A percentile compares a stretch with the other conserved stretches of the same genome.
These are phyloP conservation scores for Podarcis muralis DNA, from an alignment of 2,113 vertebrate genomes.

Conservation along the genomic window DNA sequence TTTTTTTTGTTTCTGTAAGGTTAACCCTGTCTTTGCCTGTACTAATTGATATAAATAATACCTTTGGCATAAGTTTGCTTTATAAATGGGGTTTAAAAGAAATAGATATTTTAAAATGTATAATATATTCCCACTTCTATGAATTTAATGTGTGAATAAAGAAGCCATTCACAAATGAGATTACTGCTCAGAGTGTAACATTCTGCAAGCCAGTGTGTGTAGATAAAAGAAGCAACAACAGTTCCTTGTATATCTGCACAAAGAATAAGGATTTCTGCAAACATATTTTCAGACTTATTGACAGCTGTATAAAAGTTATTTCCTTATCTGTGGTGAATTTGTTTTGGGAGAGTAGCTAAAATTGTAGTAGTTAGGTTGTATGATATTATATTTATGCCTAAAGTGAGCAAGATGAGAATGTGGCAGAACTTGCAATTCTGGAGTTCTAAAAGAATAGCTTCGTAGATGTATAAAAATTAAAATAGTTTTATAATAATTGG, in stretches of 20 bases:
- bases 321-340: neutral
- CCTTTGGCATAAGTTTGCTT: neutral
- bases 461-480: neutral
- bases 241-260: neutral
- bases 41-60: neutral
- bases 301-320: neutral
- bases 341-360: neutral
- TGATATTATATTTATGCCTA: neutral
- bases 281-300: neutral
- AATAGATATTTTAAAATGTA: neutral
- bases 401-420: neutral
- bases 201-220: neutral
- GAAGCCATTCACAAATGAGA: conserved; percentile 16
- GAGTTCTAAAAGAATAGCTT: neutral
- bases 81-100: neutral
- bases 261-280: neutral
- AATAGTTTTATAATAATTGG: neutral
- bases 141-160: neutral
- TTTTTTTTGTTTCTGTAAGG: conserved; percentile 48
- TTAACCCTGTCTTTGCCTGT: conserved; percentile 61
- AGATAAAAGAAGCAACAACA: conserved; percentile 2
- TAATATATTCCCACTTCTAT: conserved; percentile 38
- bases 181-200: neutral
- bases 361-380: neutral
- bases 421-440: neutral